Evolutionary conservation across 2,888 invertebrate genomes (phyloP).

Genomic region (Drosophila infuscata): DNA sequence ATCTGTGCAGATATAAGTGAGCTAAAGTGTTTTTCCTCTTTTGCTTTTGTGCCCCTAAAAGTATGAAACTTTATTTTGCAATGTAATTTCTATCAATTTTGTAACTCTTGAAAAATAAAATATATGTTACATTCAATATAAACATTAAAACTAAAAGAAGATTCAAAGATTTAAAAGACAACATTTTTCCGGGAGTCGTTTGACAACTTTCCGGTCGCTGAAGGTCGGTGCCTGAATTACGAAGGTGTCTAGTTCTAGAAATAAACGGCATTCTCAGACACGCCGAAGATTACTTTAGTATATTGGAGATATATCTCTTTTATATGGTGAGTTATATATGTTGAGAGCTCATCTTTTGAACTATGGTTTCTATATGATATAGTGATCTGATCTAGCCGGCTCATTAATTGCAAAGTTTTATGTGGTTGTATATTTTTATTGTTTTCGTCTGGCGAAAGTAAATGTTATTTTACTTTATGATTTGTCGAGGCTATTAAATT

Average conservation of each 20-base stretch:
- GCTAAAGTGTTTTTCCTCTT: background rate
- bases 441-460: conserved; percentile 60
- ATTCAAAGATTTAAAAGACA: background rate
- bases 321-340: background rate
- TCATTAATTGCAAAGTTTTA: conserved; percentile 43
- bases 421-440: conserved; percentile 53
- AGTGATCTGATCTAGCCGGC: conserved; percentile 1
- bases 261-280: background rate
- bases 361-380: background rate
- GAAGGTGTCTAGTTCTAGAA: background rate
- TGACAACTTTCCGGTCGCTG: background rate
- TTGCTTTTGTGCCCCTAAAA: background rate
- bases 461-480: conserved; percentile 44
- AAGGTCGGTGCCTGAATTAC: background rate
- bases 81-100: no score
- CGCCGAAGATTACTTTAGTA: background rate
- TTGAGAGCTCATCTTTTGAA: background rate
- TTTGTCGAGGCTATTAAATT: conserved; percentile 26
- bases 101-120: no score
- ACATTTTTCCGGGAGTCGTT: background rate
- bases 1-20: background rate
- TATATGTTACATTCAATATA: no score
- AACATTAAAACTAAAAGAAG: no score
- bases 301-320: background rate
- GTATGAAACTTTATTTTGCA: background rate